phyloP scores from a whole-genome alignment of 2,888 invertebrate genomes.

The Creontiades dilutus region DNA sequence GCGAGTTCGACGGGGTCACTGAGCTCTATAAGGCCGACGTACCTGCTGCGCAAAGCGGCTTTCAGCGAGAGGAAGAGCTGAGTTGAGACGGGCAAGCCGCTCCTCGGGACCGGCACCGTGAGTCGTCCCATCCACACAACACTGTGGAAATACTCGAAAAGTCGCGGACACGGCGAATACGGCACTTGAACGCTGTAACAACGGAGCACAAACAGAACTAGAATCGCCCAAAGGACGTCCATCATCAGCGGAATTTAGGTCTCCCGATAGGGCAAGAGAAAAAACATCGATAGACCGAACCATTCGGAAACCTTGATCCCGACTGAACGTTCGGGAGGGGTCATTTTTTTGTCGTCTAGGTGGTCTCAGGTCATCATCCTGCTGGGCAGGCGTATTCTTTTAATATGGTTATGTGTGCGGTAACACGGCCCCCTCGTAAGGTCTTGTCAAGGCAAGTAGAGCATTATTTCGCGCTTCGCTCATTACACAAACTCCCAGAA shows the following conservation, averaged over 20 bases:
- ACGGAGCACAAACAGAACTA: background rate
- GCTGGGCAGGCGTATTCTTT: constrained; percentile 57
- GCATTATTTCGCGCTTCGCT: constrained; percentile 30
- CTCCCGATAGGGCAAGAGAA: background rate
- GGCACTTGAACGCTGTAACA: constrained; percentile 28
- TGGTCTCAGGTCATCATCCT: constrained; percentile 60
- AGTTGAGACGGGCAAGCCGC: constrained; percentile 49
- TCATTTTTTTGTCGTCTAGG: constrained; percentile 8
- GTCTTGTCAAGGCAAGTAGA: constrained; percentile 38
- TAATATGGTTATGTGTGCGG: constrained; percentile 70
- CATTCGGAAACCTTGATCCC: constrained; percentile 48
- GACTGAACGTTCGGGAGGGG: constrained; percentile 26
- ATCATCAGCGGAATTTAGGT: constrained; percentile 14
- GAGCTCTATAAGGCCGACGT: constrained; percentile 73
- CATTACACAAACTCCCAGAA: background rate
- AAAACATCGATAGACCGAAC: background rate
- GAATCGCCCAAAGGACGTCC: background rate
- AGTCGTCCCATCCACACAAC: constrained; percentile 56
- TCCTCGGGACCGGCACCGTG: constrained; percentile 51
- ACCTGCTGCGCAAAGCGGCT: constrained; percentile 72
- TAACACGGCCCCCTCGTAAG: constrained; percentile 28
- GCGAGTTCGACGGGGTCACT: constrained; percentile 67
- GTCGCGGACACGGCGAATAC: constrained; percentile 67
- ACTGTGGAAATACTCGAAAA: constrained; percentile 63
- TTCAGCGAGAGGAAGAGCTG: constrained; percentile 63